These are phyloP conservation scores for Allolobophora icterica DNA, from an alignment of 2,888 invertebrate genomes.

Conservation along the genomic window DNA sequence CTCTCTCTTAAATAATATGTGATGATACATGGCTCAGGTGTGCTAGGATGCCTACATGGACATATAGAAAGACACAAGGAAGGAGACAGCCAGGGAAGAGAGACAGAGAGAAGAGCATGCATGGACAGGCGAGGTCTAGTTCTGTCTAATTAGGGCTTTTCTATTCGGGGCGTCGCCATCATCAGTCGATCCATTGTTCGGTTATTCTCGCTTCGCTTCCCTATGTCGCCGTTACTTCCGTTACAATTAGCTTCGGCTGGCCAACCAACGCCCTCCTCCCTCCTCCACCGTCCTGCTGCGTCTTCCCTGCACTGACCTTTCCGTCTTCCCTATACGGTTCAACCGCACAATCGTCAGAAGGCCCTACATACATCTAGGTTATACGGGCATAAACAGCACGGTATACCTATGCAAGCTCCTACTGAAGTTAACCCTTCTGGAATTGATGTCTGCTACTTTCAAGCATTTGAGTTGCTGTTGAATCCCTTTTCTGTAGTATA, in stretches of 20 bases:
- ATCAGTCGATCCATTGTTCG: background rate
- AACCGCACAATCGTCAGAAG: background rate
- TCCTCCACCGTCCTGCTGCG: background rate
- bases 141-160: constrained; percentile 7
- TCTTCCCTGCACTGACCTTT: background rate
- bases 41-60: background rate
- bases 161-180: background rate
- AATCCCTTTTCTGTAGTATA: background rate
- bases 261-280: background rate
- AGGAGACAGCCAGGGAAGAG: background rate
- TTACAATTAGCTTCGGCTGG: background rate
- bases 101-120: background rate
- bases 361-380: background rate
- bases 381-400: background rate
- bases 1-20: background rate
- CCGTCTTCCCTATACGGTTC: background rate
- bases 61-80: background rate
- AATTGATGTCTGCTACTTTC: background rate
- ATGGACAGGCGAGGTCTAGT: background rate
- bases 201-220: background rate
- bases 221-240: constrained; percentile 10
- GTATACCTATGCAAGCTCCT: background rate
- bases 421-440: too few relatives aligned
- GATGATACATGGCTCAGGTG: background rate
- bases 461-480: background rate